phyloP scores from a whole-genome alignment of 2,888 invertebrate species.

The Lobophora halterata region DNA sequence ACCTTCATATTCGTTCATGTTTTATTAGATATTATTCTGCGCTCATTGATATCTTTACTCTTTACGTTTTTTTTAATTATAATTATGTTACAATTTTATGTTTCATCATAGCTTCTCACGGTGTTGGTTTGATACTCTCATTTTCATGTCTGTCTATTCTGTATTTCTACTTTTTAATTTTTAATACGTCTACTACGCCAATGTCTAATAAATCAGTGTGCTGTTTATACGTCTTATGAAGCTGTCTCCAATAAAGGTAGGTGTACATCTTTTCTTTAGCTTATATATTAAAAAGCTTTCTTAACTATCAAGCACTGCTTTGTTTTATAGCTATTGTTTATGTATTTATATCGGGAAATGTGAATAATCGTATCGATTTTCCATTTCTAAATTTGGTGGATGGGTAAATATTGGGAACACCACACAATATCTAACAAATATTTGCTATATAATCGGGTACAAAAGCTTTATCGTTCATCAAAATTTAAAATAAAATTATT shows the following conservation, averaged over 20 bases:
- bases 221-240: slow-evolving; percentile 39
- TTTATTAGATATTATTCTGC: slow-evolving; percentile 22
- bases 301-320: slow-evolving; percentile 33
- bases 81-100: too few species aligned
- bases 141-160: slow-evolving; percentile 49
- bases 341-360: slow-evolving; percentile 13
- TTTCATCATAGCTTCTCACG: slow-evolving; percentile 56
- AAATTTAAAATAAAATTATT: slow-evolving; percentile 7
- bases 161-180: slow-evolving; percentile 37
- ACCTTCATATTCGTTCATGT: slow-evolving; percentile 20
- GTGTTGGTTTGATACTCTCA: slow-evolving; percentile 78
- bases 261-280: slow-evolving; percentile 50
- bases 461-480: slow-evolving; percentile 11
- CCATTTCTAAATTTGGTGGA: slow-evolving; percentile 9
- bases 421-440: slow-evolving; percentile 13
- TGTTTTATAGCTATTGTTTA: slow-evolving; percentile 27
- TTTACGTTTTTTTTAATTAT: slow-evolving; percentile 13
- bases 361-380: slow-evolving; percentile 2
- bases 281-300: slow-evolving; percentile 48
- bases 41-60: slow-evolving; percentile 18
- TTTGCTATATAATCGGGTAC: slow-evolving; percentile 6
- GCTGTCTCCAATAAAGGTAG: slow-evolving; percentile 67
- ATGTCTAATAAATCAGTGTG: slow-evolving; percentile 33
- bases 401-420: slow-evolving; percentile 16
- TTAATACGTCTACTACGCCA: slow-evolving; percentile 21